Conservation (phyloP, 2,113 vertebrate genomes). For the Thalassoma bifasciatum region DNA sequence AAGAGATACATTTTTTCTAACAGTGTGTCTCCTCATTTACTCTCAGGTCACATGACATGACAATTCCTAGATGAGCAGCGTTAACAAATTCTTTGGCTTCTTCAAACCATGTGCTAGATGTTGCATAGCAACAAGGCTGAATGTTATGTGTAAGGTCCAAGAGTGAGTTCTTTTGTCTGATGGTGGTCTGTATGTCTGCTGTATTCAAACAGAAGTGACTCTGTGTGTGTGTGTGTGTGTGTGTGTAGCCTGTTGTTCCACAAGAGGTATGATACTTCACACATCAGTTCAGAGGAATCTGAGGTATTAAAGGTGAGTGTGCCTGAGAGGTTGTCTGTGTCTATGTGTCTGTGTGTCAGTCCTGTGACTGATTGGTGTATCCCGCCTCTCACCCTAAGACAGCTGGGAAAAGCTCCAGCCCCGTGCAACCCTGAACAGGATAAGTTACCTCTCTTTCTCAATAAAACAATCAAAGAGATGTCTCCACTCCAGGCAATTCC, state of each 20-base stretch:
- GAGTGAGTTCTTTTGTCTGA: conserved; percentile 42
- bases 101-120: conserved; percentile 49
- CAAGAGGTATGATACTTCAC: conserved; percentile 6
- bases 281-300: neutral
- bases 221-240: conserved; percentile 3
- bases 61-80: conserved; percentile 29
- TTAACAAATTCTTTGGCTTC: conserved; percentile 45
- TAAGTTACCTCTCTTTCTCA: too few relatives aligned
- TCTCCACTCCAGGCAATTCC: neutral
- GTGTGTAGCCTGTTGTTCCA: conserved; percentile 4
- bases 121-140: conserved; percentile 59
- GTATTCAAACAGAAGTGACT: neutral
- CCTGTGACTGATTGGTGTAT: too few relatives aligned
- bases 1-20: neutral
- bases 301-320: too few relatives aligned
- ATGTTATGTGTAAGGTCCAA: conserved; percentile 46
- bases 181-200: conserved; percentile 23
- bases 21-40: conserved; percentile 13
- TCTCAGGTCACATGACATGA: conserved; percentile 34
- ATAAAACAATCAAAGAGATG: too few relatives aligned
- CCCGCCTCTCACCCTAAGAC: too few relatives aligned
- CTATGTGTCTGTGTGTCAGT: too few relatives aligned
- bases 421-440: too few relatives aligned
- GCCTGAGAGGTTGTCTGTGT: too few relatives aligned
- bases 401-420: too few relatives aligned